Percentiles rank a stretch among this genome's conserved stretches.
These are phyloP conservation scores for Hassar affinis DNA, from an alignment of 2,113 vertebrate species.

Conservation along the genomic window DNA sequence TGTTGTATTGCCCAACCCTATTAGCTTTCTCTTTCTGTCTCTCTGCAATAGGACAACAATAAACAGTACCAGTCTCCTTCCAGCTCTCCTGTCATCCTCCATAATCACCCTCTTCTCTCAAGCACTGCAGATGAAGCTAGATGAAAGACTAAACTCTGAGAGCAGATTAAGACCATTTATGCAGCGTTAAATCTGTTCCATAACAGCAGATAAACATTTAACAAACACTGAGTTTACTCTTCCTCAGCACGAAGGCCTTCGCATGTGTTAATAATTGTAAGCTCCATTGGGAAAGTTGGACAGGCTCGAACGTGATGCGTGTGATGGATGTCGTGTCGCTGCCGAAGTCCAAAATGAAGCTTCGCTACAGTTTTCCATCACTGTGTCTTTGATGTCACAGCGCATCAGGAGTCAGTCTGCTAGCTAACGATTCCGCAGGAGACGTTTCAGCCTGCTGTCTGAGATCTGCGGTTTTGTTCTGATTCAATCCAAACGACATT, in stretches of 20 bases:
- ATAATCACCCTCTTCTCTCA: neutral
- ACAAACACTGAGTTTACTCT: slow-evolving; percentile 17
- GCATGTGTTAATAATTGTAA: slow-evolving; percentile 54
- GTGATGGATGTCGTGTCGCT: slow-evolving; percentile 68
- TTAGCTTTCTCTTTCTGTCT: neutral
- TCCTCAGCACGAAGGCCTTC: slow-evolving; percentile 3
- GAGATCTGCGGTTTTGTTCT: slow-evolving; percentile 56
- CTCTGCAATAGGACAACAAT: neutral
- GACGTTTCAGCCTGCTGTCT: slow-evolving; percentile 64
- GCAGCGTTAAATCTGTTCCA: slow-evolving; percentile 14
- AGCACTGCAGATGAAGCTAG: neutral
- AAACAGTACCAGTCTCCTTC: slow-evolving; percentile 3
- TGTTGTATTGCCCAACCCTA: neutral
- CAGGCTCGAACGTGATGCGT: slow-evolving; percentile 61
- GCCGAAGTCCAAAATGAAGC: slow-evolving; percentile 62
- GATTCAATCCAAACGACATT: slow-evolving; percentile 68
- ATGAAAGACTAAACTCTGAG: neutral
- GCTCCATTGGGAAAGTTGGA: slow-evolving; percentile 59
- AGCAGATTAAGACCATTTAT: slow-evolving; percentile 18
- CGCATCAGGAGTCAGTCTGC: slow-evolving; percentile 57
- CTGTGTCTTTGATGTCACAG: slow-evolving; percentile 56
- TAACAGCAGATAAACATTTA: slow-evolving; percentile 22
- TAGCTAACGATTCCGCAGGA: slow-evolving; percentile 65
- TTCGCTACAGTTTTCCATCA: slow-evolving; percentile 63
- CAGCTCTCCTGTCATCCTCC: slow-evolving; percentile 12